A percentile compares a stretch with the other conserved stretches of the same genome.
phyloP scores from a whole-genome alignment of 2,797 vertebrate species.

The Pempheris klunzingeri region DNA sequence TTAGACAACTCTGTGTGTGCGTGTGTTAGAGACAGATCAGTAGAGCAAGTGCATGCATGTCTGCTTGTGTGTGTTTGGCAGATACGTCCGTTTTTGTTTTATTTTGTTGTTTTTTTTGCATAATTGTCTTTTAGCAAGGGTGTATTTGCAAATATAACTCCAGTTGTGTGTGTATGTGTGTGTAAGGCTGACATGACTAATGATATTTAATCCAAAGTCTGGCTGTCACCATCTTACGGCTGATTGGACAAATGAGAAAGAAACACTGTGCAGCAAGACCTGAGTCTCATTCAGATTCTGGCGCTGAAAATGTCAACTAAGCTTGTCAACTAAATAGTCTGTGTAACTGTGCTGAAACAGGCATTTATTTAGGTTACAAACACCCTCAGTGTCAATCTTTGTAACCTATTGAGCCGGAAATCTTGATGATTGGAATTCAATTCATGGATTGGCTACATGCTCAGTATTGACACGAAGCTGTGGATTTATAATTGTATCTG shows the following conservation, averaged over 20 bases:
- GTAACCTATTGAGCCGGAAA: neutral
- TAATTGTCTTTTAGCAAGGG: neutral
- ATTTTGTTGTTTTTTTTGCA: neutral
- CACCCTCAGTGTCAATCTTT: neutral
- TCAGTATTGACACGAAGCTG: conserved; percentile 1
- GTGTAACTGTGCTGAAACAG: neutral
- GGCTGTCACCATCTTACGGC: neutral
- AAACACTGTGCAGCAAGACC: neutral
- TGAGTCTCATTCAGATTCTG: conserved; percentile 2
- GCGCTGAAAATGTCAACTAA: neutral
- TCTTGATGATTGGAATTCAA: conserved; percentile 3
- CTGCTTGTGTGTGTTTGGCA: neutral
- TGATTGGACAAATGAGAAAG: neutral
- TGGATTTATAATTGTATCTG: neutral
- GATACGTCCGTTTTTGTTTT: neutral
- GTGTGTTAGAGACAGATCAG: neutral
- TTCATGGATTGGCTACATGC: conserved; percentile 4
- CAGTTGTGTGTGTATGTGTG: conserved; percentile 1
- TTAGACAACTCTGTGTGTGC: conserved; percentile 1
- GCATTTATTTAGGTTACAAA: neutral
- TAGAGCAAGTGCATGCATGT: neutral
- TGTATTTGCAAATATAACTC: conserved; percentile 11
- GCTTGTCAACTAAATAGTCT: neutral
- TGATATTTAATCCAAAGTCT: conserved; percentile 15
- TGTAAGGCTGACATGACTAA: neutral